Base-by-base conservation (phyloP, 2,888 invertebrate species). In the Drosophila histrio region DNA sequence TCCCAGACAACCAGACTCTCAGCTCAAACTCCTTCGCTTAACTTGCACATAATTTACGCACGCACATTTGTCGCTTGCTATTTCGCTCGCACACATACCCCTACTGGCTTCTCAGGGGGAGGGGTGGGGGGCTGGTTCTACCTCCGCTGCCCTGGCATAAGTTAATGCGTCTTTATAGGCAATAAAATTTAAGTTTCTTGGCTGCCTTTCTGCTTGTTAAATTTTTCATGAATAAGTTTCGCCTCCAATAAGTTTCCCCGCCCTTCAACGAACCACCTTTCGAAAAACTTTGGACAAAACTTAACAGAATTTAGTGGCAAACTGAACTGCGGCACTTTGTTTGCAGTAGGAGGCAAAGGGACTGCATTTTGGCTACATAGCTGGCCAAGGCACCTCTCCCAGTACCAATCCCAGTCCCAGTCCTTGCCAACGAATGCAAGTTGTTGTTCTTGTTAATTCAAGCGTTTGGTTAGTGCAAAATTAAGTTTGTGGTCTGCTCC, bases 151-250 rank as follows among this genome's bases (percentile, higher is more conserved):
- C 13, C 36, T 60, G 70, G 80, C 80, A 74, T 75, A 87, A 85
- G 85, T 87, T 87, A 87, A 87, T 88, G 85, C 80, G 75, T 82
- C 86, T 72, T 87, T 87, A 87, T 87, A 87, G 87, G 87, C 89
- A 80, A 88, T 87, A 87, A 87, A 87, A 82, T 88, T 80, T 78
- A 87, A 88, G 85, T 88, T 88, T 85, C 77, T 63, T 60, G 36
- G 61, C 64, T 65, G 53, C 73, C 60, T 61, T 64, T 44, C 67
- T 68, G 59, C 80, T 73, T 82, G 66, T 80, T 79, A 72, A 83
- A 81, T 81, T 81, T 81, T 81, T 86, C 84, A 79, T 81, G 81
- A 86, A 70, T 59, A 60, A 52, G 60, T 72, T 47, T 36, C 41
- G 28, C 32, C 34, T 26, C 74, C 72, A 68, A 77, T 73, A 66